A percentile compares a stretch with the other conserved stretches of the same genome.
Conservation (phyloP, 2,797 vertebrate genomes). For the Fringilla coelebs region DNA sequence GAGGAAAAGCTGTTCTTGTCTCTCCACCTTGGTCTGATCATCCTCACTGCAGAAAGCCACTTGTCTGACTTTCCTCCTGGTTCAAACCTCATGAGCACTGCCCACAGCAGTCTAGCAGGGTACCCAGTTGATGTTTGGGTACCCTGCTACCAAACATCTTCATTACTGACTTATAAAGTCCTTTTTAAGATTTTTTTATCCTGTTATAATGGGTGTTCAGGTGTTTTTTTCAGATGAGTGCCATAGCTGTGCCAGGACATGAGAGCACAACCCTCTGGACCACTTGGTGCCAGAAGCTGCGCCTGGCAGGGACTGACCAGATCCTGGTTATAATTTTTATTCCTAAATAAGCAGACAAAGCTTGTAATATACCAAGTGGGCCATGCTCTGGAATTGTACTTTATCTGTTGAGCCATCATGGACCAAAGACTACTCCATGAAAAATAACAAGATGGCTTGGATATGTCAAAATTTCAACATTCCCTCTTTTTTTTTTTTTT, state of each 20-base stretch:
- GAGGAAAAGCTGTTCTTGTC: not conserved
- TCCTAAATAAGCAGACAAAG: not conserved
- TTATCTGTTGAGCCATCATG: not conserved
- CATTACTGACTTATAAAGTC: not conserved
- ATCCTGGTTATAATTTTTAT: not conserved
- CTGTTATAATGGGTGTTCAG: not conserved
- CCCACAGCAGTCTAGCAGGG: not conserved
- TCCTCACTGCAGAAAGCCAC: not conserved
- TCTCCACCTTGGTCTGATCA: not conserved
- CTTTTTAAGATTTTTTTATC: not conserved
- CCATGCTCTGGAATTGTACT: not conserved
- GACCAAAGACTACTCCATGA: rapidly evolving
- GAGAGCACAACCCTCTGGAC: not conserved
- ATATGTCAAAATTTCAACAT: not conserved
- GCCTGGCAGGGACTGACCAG: not conserved
- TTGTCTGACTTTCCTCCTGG: not conserved
- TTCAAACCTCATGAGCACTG: not conserved
- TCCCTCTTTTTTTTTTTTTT: not conserved
- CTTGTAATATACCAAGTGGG: not conserved
- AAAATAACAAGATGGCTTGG: not conserved
- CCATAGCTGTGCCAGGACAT: not conserved
- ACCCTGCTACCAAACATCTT: too few species aligned
- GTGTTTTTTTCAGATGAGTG: not conserved
- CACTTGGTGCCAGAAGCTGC: not conserved
- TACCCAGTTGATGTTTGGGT: not conserved